Percentiles rank a stretch among this genome's conserved stretches.
Evolutionary conservation across 2,797 vertebrate species (phyloP).

Genomic region (Poecilia picta): DNA sequence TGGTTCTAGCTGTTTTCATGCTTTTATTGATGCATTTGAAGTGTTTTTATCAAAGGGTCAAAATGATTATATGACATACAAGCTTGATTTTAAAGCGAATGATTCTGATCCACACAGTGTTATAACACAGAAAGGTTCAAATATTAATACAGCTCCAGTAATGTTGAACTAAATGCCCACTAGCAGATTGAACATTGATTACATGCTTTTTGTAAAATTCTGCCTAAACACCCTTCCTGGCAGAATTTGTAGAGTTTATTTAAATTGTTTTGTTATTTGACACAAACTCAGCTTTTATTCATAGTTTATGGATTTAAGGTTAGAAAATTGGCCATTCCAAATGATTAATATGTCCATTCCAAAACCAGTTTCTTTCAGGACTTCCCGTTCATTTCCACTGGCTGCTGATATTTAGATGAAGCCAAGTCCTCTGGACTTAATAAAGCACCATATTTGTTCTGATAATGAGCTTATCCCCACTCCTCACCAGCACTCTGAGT

Average conservation of each 20-base stretch:
- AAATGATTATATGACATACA: not conserved
- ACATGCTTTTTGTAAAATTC: not conserved
- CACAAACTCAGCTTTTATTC: not conserved
- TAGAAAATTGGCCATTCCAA: not conserved
- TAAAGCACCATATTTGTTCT: not conserved
- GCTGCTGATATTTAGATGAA: not conserved
- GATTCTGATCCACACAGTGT: not conserved
- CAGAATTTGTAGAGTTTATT: not conserved
- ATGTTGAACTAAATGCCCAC: not conserved
- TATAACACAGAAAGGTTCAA: not conserved
- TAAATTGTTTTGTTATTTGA: not conserved
- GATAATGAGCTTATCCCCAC: not conserved
- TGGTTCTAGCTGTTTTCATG: not conserved
- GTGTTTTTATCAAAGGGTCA: not conserved
- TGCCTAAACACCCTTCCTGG: not conserved
- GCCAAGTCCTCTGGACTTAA: not conserved
- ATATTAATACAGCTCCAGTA: not conserved
- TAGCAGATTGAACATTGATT: not conserved
- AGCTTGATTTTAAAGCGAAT: not conserved
- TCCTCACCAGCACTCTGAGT: not conserved
- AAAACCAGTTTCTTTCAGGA: not conserved
- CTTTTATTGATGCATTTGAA: not conserved
- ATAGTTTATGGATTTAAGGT: not conserved
- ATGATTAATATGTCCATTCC: not conserved
- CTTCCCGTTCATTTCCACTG: not conserved